A percentile compares a stretch with the other conserved stretches of the same genome.
phyloP scores from a whole-genome alignment of 2,113 vertebrate genomes.

The Octodon degus region DNA sequence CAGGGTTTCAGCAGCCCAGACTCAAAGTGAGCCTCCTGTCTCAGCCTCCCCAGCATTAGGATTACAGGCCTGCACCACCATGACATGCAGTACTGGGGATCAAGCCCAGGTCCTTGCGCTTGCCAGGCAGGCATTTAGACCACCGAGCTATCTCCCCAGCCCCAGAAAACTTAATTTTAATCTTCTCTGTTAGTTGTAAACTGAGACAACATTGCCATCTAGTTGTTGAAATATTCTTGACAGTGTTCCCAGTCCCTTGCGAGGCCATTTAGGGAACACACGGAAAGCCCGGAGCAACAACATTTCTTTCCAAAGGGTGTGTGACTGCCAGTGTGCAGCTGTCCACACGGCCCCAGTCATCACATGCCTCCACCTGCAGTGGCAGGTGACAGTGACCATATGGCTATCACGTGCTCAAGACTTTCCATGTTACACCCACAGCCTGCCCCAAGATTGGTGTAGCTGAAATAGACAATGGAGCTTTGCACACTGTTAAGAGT shows the following conservation, averaged over 20 bases:
- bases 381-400: background rate
- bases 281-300: conserved; percentile 85
- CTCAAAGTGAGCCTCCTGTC: too few species aligned
- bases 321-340: conserved; percentile 79
- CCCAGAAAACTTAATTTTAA: background rate
- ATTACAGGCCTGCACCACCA: too few species aligned
- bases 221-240: background rate
- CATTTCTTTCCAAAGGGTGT: conserved; percentile 77
- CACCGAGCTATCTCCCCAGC: too few species aligned
- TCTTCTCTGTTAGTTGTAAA: background rate
- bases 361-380: background rate
- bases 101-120: too few species aligned
- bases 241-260: background rate
- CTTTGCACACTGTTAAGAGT: background rate
- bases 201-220: background rate
- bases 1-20: too few species aligned
- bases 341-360: conserved; percentile 86
- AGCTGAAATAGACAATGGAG: background rate
- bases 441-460: background rate
- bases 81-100: too few species aligned
- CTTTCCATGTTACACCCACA: background rate
- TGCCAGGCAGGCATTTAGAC: too few species aligned
- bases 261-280: conserved; percentile 86
- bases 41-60: too few species aligned
- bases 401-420: background rate